Percentiles rank a stretch among this genome's conserved stretches.
Evolutionary conservation across 2,888 invertebrate species (phyloP).

Genomic region (Cephus spinipes): DNA sequence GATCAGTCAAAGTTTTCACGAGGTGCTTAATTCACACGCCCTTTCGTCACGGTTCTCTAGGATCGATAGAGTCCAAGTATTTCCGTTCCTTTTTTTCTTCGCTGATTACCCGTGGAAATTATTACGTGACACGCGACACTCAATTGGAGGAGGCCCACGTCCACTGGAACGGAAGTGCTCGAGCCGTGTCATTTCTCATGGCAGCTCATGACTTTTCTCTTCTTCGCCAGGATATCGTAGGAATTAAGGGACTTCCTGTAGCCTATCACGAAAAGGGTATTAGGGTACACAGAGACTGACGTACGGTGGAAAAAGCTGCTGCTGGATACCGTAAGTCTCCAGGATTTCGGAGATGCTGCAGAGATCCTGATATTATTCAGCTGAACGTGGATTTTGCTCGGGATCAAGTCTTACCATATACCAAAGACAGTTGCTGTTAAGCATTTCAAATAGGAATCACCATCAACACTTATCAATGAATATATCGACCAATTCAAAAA

Average conservation of each 20-base stretch:
- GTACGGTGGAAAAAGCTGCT: background rate
- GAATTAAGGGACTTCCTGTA: background rate
- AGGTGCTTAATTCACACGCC: background rate
- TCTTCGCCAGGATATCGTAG: background rate
- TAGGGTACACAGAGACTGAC: background rate
- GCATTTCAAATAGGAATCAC: background rate
- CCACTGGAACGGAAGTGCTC: slow-evolving; percentile 3
- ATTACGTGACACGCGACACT: slow-evolving; percentile 16
- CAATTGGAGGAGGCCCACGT: background rate
- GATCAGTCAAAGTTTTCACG: background rate
- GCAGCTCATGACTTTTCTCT: background rate
- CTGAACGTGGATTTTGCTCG: background rate
- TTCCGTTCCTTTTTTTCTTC: slow-evolving; percentile 7
- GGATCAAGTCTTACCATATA: background rate
- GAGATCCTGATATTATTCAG: background rate
- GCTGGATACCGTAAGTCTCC: background rate
- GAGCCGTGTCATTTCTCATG: slow-evolving; percentile 15
- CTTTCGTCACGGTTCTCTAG: slow-evolving; percentile 6
- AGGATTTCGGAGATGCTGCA: background rate
- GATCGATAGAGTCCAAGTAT: slow-evolving; percentile 7
- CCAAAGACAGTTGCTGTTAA: background rate
- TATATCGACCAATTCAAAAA: background rate
- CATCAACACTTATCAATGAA: background rate
- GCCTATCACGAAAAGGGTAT: background rate
- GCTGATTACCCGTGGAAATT: slow-evolving; percentile 16